Evolutionary conservation across 2,113 vertebrate species (phyloP), one percentile per base, ranked within the genome.

Genomic region (Sylvia atricapilla): DNA sequence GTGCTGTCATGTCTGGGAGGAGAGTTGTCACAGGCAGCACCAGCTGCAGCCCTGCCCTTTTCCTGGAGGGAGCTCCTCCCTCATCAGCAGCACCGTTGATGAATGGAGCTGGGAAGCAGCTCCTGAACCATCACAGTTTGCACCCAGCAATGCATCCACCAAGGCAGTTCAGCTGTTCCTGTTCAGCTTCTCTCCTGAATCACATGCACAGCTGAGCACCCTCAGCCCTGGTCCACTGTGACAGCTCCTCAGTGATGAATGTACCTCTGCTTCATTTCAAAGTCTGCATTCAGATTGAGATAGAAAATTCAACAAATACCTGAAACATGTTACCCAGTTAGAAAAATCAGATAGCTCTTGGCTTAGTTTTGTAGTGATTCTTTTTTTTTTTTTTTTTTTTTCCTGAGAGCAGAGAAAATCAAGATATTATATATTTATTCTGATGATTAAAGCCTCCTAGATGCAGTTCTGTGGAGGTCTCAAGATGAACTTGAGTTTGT

Each of bases 121-220:
- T 82, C 52, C 78, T 31, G 12, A 43, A 23, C 2, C 10, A 33
- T 10, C 2, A 0, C 15, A 8, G 6, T 49, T 33, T 72, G 31
- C 20, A 15, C 15, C 9, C 67, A 58, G 76, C 17, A 49, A 0
- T 18, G 27, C 1, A 1, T 24, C 11, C 4, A 5, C 18, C 20
- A 50, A 53, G 56, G 9, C 9, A 15, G 18, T 39, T 68, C 41
- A 56, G 67, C 46, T 4, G 1, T 31, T 84, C 50, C 35, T 2
- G 1, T 17, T 41, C 59, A 72, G 49, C 27, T 67, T 41, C 39
- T 62, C 14, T 75, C 18, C 23, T 63, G 56, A 37, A 63, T 23
- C 43, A 50, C 15, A 2, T 0, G 0, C 59, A 13, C 0, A 0
- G 12, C 50, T 58, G 18, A 23, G 21, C 39, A 22, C 10, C 27